phyloP scores from a whole-genome alignment of 2,888 invertebrate genomes.

The Conomelus anceps region DNA sequence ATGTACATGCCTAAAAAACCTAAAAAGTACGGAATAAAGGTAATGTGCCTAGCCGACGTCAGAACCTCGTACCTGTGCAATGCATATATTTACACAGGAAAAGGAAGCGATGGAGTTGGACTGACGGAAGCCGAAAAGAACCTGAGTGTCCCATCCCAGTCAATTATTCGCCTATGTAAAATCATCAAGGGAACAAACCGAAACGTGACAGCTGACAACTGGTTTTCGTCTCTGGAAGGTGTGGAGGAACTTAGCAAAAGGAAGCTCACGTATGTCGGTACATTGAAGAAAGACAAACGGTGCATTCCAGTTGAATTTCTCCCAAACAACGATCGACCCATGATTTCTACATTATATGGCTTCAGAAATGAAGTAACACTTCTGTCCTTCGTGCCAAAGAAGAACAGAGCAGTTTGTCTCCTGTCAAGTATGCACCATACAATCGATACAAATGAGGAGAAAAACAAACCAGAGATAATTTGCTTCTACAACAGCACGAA shows the following conservation, averaged over 20 bases:
- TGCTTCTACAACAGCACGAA: conserved; percentile 21
- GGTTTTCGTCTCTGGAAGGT: conserved; percentile 36
- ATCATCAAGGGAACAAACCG: too few species aligned
- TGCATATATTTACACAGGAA: conserved; percentile 30
- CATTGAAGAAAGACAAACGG: conserved; percentile 20
- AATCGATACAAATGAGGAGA: conserved; percentile 10
- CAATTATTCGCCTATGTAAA: conserved; percentile 30
- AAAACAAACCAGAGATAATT: conserved; percentile 23
- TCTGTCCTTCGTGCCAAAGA: conserved; percentile 22
- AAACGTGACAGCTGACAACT: too few species aligned
- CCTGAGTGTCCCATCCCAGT: conserved; percentile 37
- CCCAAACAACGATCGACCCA: neutral
- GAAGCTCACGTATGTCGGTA: conserved; percentile 15
- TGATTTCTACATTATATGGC: conserved; percentile 20
- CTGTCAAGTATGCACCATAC: conserved; percentile 25
- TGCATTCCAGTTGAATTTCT: conserved; percentile 22
- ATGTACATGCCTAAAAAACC: conserved; percentile 20
- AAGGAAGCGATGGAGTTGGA: conserved; percentile 32
- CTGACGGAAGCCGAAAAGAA: conserved; percentile 33
- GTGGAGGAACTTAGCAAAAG: conserved; percentile 25
- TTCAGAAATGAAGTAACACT: too few species aligned
- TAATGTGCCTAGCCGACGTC: conserved; percentile 28
- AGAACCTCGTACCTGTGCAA: conserved; percentile 32
- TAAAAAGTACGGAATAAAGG: neutral
- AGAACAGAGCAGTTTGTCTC: conserved; percentile 23